Conservation (phyloP, 2,888 invertebrate genomes). For the Heterodera filipjevi region DNA sequence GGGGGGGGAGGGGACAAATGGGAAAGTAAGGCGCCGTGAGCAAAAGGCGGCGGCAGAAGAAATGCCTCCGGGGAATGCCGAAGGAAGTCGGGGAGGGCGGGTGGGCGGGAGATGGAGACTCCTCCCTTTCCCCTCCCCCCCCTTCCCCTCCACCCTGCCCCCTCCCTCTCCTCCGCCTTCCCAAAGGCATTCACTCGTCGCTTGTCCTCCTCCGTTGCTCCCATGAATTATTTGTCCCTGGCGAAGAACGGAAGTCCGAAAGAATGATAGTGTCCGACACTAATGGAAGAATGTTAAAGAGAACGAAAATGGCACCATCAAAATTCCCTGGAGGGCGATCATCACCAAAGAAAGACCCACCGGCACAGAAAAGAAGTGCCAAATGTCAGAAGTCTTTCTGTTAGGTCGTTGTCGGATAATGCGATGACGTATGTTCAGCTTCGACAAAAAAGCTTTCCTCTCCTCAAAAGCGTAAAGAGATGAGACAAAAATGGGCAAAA, state of each 20-base stretch:
- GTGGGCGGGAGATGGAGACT: neutral
- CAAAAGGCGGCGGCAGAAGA: neutral
- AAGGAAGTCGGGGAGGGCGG: neutral
- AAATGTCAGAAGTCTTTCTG: neutral
- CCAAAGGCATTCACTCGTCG: neutral
- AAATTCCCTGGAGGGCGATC: neutral
- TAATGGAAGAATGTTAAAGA: neutral
- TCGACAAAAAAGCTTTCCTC: no score
- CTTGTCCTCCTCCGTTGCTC: neutral
- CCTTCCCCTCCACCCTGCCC: neutral
- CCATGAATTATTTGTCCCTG: slow-evolving; percentile 26
- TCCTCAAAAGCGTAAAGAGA: no score
- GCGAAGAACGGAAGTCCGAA: slow-evolving; percentile 4
- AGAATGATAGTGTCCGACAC: neutral
- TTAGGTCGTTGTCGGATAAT: no score
- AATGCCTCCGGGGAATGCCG: neutral
- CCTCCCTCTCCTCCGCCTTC: neutral
- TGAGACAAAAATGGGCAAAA: no score
- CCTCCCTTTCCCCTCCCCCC: neutral
- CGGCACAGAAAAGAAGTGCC: neutral
- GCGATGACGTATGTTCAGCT: no score
- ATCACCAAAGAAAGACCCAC: neutral
- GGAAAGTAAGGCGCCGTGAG: slow-evolving; percentile 1
- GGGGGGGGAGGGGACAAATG: neutral
- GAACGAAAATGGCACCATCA: neutral